Conservation (phyloP, 2,113 vertebrate genomes). For the Anthoscopus minutus region DNA sequence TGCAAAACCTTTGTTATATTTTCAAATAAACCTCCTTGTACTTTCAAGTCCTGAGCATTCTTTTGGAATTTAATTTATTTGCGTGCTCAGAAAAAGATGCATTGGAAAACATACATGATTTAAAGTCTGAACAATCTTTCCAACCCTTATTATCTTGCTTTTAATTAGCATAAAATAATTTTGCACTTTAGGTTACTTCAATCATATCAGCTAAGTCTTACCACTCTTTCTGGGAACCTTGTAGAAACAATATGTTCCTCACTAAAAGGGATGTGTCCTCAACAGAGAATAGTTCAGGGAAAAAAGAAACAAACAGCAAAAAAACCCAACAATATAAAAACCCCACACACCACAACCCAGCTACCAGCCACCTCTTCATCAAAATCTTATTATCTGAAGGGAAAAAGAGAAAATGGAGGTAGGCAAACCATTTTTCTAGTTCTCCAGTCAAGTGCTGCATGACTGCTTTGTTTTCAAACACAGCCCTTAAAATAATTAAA, state of each 20-base stretch:
- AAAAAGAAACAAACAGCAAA: neutral
- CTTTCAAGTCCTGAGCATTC: neutral
- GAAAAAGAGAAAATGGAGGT: neutral
- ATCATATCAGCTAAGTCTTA: neutral
- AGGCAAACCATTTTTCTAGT: neutral
- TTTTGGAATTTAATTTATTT: neutral
- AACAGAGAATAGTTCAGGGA: neutral
- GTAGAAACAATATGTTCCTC: neutral
- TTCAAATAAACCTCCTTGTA: neutral
- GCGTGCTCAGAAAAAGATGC: neutral
- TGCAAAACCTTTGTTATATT: neutral
- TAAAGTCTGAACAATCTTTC: neutral
- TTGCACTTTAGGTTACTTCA: neutral
- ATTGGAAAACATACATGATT: neutral
- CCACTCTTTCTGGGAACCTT: neutral
- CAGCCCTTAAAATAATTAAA: constrained; percentile 21
- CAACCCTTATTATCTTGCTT: neutral
- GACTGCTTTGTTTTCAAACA: constrained; percentile 24
- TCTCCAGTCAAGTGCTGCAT: neutral
- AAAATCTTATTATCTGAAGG: neutral
- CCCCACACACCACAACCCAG: neutral
- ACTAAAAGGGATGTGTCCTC: neutral
- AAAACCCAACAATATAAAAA: neutral
- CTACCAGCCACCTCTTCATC: neutral
- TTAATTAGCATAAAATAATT: neutral